Evolutionary conservation across 2,797 vertebrate genomes (phyloP), one percentile per base, ranked within the genome.

Genomic region (Eleutherodactylus coqui): DNA sequence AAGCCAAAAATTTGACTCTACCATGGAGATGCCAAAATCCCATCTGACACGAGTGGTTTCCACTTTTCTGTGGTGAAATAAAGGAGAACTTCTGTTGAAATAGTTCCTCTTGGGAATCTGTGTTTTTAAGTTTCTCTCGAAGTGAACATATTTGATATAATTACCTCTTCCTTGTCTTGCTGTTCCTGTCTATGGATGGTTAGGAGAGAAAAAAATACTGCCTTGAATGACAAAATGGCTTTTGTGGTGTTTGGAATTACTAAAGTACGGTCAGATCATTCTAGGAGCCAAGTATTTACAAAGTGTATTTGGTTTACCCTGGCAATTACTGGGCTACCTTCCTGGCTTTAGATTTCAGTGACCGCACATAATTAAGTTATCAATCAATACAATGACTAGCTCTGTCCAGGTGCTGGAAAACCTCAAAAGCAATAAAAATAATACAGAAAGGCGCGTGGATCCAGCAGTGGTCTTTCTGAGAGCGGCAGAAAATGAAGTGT

Each of bases 21-120:
- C 36, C n/a, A 32, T 1, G 8, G 32, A 80, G 58, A 70, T 75
- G 86, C 86, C 82, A 85, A 85, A 70, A 75, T 73, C 34, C 36
- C 34, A 84, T 81, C 82, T 73, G 27, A 45, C 53, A 41, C 77
- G 76, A 80, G 82, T 79, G 79, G 41, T 73, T 72, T 79, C 73
- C 86, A 84, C 70, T 87, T 84, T 81, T 80, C 70, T 87, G 82
- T 55, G 69, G 77, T 81, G 41, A 38, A 75, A 73, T 21, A 27
- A 77, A 87, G 55, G 17, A 70, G 49, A 87, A 75, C 75, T 73
- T 36, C 86, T 79, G 82, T 64, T 79, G 76, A 87, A 87, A 80
- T 45, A 58, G 38, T 32, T 69, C 27, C 76, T 81, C 77, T 29
- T 3, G 75, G 82, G 78, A 81, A 41, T 16, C 83, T 53, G 76